Evolutionary conservation across 2,113 vertebrate species (phyloP), one percentile per base, ranked within the genome.

Genomic region (Apodemus sylvaticus): DNA sequence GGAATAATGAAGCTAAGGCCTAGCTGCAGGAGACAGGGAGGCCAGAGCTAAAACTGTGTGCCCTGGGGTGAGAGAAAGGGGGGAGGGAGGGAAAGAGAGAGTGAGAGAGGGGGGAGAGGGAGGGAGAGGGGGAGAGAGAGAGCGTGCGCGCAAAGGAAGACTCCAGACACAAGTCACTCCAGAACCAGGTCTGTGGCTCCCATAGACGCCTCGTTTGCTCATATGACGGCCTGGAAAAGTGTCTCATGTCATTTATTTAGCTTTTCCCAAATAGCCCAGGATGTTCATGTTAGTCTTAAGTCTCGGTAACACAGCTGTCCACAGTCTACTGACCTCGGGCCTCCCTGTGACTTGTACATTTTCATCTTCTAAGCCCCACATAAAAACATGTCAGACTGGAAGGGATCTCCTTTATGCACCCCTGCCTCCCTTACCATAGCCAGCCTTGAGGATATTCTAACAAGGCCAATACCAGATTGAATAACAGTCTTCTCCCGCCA

Each of bases 211-310:
- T 90, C 16, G 20, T 76, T 93, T 96, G 42, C 93, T 93, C 74
- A 66, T 76, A 87, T 83, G 94, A 81, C 22, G 76, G 26, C 36
- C 74, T 92, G 20, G 39, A 39, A 70, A 78, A 81, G 77, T 29
- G 3, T n/a, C 9, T 31, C 79, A 3, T n/a, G 26, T 19, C 26
- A 2, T 93, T 88, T 55, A 39, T 81, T 68, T 78, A 31, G 22
- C 12, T 42, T 24, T 36, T 79, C 48, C 83, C 85, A 93, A 7
- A 86, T 79, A 79, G 48, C 7, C 2, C 3, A 14, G 6, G 7
- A 62, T 45, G 90, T 95, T 93, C 73, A 34, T 87, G 22, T 58
- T 74, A 48, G n/a, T 95, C 68, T 87, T 66, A 96, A 45, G 76
- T 81, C 55, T 97, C 13, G 19, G 3, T 92, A 39, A 87, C 87